A percentile compares a stretch with the other conserved stretches of the same genome.
Conservation (phyloP, 1,140 invertebrate genomes). For the Drosophila sproati region DNA sequence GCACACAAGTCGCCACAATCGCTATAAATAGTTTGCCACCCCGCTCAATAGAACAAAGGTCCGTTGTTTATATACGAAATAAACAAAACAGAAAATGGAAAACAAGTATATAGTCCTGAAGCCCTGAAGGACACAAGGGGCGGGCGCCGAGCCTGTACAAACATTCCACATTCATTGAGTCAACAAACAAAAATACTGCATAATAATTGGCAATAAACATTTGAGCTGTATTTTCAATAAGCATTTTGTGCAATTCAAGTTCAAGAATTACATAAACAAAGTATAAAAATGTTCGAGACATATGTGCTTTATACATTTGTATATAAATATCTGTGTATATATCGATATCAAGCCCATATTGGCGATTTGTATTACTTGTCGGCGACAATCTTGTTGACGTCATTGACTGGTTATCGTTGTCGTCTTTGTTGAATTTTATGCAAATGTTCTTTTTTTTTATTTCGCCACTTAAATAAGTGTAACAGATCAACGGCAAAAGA, state of each 20-base stretch:
- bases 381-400: slow-evolving; percentile 49
- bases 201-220: slow-evolving; percentile 23
- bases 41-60: slow-evolving; percentile 22
- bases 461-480: slow-evolving; percentile 11
- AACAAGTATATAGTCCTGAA: background rate
- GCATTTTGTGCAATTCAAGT: slow-evolving; percentile 51
- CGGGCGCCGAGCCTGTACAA: background rate
- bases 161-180: background rate
- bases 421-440: slow-evolving; percentile 39
- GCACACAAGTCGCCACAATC: slow-evolving; percentile 6
- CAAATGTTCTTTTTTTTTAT: slow-evolving; percentile 34
- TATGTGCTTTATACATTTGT: background rate
- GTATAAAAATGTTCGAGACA: slow-evolving; percentile 24
- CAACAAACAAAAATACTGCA: background rate
- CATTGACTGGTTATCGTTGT: slow-evolving; percentile 39
- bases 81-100: slow-evolving; percentile 7
- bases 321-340: background rate
- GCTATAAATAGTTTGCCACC: slow-evolving; percentile 31
- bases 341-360: slow-evolving; percentile 27
- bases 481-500: slow-evolving; percentile 16
- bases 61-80: slow-evolving; percentile 17
- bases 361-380: slow-evolving; percentile 29
- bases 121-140: slow-evolving; percentile 12
- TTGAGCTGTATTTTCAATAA: slow-evolving; percentile 41
- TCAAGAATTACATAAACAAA: slow-evolving; percentile 45